A percentile compares a stretch with the other conserved stretches of the same genome.
Evolutionary conservation across 2,888 invertebrate species (phyloP).

Genomic region (Machimus atricapillus): DNA sequence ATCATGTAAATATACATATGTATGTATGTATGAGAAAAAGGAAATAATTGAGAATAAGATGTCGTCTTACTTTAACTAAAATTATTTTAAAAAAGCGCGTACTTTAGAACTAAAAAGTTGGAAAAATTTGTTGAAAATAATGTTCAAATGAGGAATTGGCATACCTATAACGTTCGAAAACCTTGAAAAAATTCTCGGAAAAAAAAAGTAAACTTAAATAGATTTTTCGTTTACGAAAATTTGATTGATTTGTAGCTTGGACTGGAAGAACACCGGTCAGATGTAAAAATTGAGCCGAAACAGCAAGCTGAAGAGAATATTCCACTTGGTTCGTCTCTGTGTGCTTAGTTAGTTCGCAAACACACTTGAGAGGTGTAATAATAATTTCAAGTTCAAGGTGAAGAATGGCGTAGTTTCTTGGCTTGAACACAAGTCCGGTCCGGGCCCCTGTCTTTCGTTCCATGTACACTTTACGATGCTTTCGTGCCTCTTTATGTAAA

Average conservation of each 20-base stretch:
- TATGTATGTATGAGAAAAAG: too few species aligned
- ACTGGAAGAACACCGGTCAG: background rate
- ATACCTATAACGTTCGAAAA: background rate
- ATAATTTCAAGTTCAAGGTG: conserved; percentile 62
- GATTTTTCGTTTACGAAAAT: background rate
- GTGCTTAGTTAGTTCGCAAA: background rate
- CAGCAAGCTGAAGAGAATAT: background rate
- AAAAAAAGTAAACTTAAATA: background rate
- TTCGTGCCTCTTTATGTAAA: background rate
- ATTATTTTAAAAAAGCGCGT: background rate
- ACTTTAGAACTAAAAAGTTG: background rate
- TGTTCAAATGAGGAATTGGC: background rate
- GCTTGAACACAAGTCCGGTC: background rate
- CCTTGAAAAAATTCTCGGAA: background rate
- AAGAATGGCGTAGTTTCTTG: conserved; percentile 51
- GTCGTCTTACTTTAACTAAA: too few species aligned
- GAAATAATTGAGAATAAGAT: too few species aligned
- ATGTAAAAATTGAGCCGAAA: background rate
- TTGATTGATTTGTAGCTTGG: background rate
- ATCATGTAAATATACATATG: too few species aligned
- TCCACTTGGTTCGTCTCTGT: background rate
- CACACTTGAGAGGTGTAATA: conserved; percentile 44
- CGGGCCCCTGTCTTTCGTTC: background rate
- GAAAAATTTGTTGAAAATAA: background rate
- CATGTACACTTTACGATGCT: background rate